These are phyloP conservation scores for Anguilla megastoma DNA, from an alignment of 2,797 vertebrate genomes.

Conservation along the genomic window DNA sequence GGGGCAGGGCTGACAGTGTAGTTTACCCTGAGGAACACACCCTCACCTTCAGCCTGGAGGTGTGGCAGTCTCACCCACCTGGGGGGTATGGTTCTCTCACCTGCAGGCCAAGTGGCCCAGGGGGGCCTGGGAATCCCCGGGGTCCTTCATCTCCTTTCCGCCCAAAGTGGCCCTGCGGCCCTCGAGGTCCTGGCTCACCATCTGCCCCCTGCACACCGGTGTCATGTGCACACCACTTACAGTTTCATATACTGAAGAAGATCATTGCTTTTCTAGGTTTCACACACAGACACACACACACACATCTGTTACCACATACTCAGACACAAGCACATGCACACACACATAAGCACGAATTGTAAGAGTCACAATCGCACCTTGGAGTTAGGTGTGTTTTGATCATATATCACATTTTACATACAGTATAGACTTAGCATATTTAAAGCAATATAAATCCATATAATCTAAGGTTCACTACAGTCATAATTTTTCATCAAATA, in stretches of 20 bases:
- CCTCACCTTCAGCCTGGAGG: background rate
- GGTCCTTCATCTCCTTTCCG: conserved; percentile 95
- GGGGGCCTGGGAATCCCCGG: conserved; percentile 88
- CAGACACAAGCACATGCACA: background rate
- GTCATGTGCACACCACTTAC: background rate
- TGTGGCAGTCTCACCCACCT: background rate
- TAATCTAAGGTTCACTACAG: background rate
- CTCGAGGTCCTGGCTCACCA: conserved; percentile 83
- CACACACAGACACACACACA: background rate
- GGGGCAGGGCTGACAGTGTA: background rate
- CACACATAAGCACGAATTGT: background rate
- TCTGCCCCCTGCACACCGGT: conserved; percentile 79
- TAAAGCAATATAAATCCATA: no score
- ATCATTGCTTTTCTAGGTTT: no score
- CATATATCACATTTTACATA: background rate
- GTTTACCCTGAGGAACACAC: background rate
- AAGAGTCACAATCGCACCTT: background rate
- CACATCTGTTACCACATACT: conserved; percentile 55
- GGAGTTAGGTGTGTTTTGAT: background rate
- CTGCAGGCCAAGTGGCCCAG: conserved; percentile 78
- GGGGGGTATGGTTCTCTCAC: background rate
- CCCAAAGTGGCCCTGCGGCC: conserved; percentile 94
- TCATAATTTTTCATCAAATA: background rate
- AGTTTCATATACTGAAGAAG: background rate
- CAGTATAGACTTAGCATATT: background rate